These are phyloP conservation scores for Datnioides undecimradiatus DNA, from an alignment of 2,113 vertebrate genomes.

Conservation along the genomic window DNA sequence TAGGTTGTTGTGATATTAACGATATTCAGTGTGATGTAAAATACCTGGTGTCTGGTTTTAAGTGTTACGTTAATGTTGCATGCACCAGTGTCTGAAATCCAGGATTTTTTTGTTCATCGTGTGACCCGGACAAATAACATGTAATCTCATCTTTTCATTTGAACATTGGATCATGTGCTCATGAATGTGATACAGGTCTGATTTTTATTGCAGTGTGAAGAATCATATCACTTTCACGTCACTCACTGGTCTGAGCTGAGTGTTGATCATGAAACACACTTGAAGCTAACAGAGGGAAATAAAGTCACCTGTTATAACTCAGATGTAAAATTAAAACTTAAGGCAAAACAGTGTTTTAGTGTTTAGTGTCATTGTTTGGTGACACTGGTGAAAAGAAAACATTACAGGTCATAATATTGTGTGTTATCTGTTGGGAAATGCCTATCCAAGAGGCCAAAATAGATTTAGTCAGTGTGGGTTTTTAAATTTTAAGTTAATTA, in stretches of 20 bases:
- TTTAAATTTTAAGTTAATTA: slow-evolving; percentile 12
- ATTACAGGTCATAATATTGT: background rate
- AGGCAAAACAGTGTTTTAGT: background rate
- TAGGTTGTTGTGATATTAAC: background rate
- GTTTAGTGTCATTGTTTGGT: background rate
- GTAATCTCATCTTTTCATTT: no score
- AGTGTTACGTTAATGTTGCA: no score
- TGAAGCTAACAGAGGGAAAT: no score
- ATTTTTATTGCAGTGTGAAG: no score
- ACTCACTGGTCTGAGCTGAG: no score
- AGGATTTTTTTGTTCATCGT: no score
- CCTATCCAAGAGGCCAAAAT: background rate
- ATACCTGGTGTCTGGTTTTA: background rate
- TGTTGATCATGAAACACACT: no score
- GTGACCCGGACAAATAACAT: no score
- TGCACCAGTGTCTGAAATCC: no score
- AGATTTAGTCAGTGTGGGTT: background rate
- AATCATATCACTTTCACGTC: no score
- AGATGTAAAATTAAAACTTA: background rate
- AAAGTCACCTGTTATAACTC: background rate
- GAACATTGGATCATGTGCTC: no score
- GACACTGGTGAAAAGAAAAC: background rate
- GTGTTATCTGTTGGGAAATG: background rate
- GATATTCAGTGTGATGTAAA: background rate
- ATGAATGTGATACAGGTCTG: no score